A percentile compares a stretch with the other conserved stretches of the same genome.
Evolutionary conservation across 2,888 invertebrate genomes (phyloP).

Genomic region (Ochlodes sylvanus): DNA sequence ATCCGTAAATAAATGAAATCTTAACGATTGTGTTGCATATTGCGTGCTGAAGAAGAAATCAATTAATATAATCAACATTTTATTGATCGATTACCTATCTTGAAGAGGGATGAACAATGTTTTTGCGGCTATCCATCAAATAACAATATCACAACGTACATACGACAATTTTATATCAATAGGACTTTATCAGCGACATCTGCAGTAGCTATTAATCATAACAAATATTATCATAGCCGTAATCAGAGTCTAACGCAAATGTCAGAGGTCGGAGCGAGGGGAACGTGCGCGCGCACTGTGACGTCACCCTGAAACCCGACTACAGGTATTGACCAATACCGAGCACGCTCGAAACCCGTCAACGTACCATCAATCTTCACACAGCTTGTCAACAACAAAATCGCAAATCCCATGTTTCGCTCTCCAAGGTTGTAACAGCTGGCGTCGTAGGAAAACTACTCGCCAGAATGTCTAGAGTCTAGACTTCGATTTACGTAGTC

Average conservation of each 20-base stretch:
- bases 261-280: conserved; percentile 62
- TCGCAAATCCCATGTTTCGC: neutral
- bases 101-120: too few species aligned
- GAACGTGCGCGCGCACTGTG: conserved; percentile 66
- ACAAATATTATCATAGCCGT: conserved; percentile 10
- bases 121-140: too few species aligned
- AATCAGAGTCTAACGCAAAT: neutral
- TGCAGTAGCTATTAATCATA: conserved; percentile 20
- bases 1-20: too few species aligned
- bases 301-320: conserved; percentile 61
- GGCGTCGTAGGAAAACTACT: conserved; percentile 36
- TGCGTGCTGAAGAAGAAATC: too few species aligned
- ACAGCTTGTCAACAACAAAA: conserved; percentile 16
- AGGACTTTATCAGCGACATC: conserved; percentile 14
- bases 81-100: too few species aligned
- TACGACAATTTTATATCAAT: neutral
- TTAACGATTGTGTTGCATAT: too few species aligned
- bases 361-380: conserved; percentile 41
- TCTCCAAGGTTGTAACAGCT: conserved; percentile 37
- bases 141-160: neutral
- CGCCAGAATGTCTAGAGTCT: conserved; percentile 35
- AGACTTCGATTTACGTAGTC: conserved; percentile 12
- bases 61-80: too few species aligned
- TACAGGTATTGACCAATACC: conserved; percentile 69
- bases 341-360: conserved; percentile 19